Conservation (phyloP, 1,140 invertebrate species). For the Uloborus diversus region DNA sequence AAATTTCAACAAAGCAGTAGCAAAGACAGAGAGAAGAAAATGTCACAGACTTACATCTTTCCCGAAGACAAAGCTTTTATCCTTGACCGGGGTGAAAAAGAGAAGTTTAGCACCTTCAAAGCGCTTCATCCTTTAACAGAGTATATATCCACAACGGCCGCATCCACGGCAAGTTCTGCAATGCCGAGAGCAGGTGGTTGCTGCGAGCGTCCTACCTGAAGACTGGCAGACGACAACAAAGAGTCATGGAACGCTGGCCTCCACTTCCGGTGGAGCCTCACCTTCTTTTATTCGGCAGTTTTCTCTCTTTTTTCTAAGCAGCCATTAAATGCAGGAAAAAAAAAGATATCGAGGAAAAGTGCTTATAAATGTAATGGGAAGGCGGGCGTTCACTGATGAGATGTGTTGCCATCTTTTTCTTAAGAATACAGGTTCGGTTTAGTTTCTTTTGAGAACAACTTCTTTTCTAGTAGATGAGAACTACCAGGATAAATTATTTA, state of each 20-base stretch:
- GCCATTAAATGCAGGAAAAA: too few relatives aligned
- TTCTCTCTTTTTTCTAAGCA: too few relatives aligned
- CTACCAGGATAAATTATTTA: too few relatives aligned
- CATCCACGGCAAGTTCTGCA: not conserved
- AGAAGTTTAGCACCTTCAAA: slow-evolving; percentile 42
- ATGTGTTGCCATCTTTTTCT: too few relatives aligned
- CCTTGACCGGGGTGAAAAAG: slow-evolving; percentile 45
- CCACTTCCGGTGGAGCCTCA: slow-evolving; percentile 44
- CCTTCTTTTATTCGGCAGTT: slow-evolving; percentile 38
- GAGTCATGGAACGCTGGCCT: slow-evolving; percentile 50
- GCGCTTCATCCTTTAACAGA: slow-evolving; percentile 13
- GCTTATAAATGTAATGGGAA: too few relatives aligned
- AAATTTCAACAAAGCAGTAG: too few relatives aligned
- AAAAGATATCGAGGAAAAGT: too few relatives aligned
- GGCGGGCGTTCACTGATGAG: too few relatives aligned
- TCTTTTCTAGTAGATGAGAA: too few relatives aligned
- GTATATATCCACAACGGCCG: not conserved
- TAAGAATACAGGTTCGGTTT: too few relatives aligned
- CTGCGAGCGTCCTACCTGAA: not conserved
- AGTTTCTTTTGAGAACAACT: too few relatives aligned
- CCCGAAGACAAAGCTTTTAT: not conserved
- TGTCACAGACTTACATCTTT: not conserved
- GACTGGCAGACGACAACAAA: not conserved
- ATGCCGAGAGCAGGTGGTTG: not conserved
- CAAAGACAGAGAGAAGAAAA: too few relatives aligned